Conservation (phyloP, 2,113 vertebrate species). For the Hemicordylus capensis region DNA sequence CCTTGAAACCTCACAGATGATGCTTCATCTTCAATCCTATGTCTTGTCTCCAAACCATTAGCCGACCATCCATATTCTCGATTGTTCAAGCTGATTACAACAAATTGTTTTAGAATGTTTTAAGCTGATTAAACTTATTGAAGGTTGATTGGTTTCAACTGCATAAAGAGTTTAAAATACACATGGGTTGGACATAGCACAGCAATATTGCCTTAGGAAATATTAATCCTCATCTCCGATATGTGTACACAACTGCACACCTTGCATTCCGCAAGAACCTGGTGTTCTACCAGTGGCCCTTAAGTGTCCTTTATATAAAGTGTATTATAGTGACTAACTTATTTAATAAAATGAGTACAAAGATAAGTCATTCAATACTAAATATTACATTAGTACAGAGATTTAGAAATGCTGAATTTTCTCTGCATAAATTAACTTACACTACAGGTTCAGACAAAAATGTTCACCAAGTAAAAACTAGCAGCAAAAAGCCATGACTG, state of each 20-base stretch:
- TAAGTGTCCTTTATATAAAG: neutral
- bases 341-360: conserved; percentile 12
- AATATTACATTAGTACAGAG: neutral
- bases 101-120: neutral
- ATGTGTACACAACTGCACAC: neutral
- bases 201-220: neutral
- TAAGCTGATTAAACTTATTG: neutral
- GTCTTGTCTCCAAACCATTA: neutral
- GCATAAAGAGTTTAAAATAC: neutral
- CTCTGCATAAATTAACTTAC: neutral
- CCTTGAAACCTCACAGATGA: neutral
- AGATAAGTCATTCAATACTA: neutral
- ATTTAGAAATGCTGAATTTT: neutral
- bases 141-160: neutral
- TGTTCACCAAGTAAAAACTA: neutral
- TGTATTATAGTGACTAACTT: neutral
- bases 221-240: accelerated
- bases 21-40: conserved; percentile 2
- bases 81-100: conserved; percentile 7
- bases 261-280: neutral
- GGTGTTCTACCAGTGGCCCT: neutral
- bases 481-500: neutral
- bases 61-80: neutral
- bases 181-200: neutral
- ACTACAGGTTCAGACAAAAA: neutral